These are phyloP conservation scores for Drosophila trichaetosa DNA, from an alignment of 2,888 invertebrate species.

Conservation along the genomic window DNA sequence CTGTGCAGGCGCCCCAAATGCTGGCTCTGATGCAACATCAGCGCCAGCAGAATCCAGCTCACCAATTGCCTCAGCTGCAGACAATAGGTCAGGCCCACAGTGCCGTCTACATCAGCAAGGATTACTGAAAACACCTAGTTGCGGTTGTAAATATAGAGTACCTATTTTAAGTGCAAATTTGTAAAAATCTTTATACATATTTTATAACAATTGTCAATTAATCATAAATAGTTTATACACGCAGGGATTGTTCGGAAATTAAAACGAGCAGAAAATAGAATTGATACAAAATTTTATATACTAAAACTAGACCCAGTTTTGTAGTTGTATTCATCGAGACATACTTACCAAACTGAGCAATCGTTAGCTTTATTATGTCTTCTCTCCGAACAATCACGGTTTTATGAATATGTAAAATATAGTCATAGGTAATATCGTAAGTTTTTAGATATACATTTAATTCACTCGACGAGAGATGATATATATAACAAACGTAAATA, in stretches of 20 bases:
- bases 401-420: conserved; percentile 7
- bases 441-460: conserved; percentile 8
- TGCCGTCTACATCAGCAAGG: conserved; percentile 65
- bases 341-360: background rate
- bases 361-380: background rate
- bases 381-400: background rate
- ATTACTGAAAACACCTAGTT: conserved; percentile 40
- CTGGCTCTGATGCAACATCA: conserved; percentile 65
- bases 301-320: background rate
- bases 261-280: background rate
- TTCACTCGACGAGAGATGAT: background rate
- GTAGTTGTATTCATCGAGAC: background rate
- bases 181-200: conserved; percentile 42
- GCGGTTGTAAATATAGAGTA: conserved; percentile 40
- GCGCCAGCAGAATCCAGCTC: conserved; percentile 41
- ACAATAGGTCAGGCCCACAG: conserved; percentile 43
- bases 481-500: conserved; percentile 3
- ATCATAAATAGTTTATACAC: conserved; percentile 16
- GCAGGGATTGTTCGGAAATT: background rate
- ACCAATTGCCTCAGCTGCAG: conserved; percentile 45
- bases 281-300: background rate
- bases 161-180: conserved; percentile 62
- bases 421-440: conserved; percentile 4
- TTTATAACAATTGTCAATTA: conserved; percentile 43
- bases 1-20: conserved; percentile 68